phyloP scores from a whole-genome alignment of 1,140 invertebrate genomes.

The Caenorhabditis brenneri region DNA sequence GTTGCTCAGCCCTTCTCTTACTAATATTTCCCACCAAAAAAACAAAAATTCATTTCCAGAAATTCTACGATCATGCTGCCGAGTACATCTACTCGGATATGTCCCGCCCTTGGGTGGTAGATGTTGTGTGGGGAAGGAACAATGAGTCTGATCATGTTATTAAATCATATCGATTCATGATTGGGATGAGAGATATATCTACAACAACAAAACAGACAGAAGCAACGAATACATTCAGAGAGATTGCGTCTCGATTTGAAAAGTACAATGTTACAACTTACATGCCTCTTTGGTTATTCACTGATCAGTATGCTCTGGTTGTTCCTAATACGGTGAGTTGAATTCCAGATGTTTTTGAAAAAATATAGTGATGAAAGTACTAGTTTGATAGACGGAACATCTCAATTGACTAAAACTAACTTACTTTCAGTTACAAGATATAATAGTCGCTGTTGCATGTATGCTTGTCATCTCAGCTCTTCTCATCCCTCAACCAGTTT shows the following conservation, averaged over 20 bases:
- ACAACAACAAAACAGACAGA: conserved; percentile 66
- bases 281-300: conserved; percentile 92
- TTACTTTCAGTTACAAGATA: conserved; percentile 78
- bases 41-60: background rate
- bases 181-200: conserved; percentile 68
- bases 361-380: too few relatives aligned
- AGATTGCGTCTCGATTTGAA: conserved; percentile 77
- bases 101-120: conserved; percentile 66
- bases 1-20: too few relatives aligned
- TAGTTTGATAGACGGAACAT: too few relatives aligned
- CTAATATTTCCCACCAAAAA: too few relatives aligned
- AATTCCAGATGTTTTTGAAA: too few relatives aligned
- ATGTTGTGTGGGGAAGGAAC: conserved; percentile 65
- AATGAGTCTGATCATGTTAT: conserved; percentile 57
- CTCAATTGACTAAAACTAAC: too few relatives aligned
- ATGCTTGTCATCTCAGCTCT: conserved; percentile 96
- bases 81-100: conserved; percentile 66
- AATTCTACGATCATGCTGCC: conserved; percentile 63
- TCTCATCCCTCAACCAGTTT: conserved; percentile 90
- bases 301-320: conserved; percentile 76
- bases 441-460: conserved; percentile 85
- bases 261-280: conserved; percentile 87
- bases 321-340: conserved; percentile 75
- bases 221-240: conserved; percentile 58
- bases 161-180: conserved; percentile 63